These are phyloP conservation scores for Cantharis flavilabris DNA, from an alignment of 2,888 invertebrate genomes.

Conservation along the genomic window DNA sequence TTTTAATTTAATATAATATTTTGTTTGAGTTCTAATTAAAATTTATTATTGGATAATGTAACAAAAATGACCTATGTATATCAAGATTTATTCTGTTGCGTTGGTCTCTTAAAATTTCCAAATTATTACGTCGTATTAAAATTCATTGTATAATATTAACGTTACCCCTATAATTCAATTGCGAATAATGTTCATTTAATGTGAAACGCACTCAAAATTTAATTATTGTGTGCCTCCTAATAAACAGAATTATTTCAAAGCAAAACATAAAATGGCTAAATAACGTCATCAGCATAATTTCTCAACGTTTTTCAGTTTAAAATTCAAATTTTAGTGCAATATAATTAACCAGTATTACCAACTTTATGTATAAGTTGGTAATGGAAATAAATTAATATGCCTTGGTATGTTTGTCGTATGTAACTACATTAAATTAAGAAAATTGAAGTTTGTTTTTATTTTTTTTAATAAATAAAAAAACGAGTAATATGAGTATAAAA, in stretches of 20 bases:
- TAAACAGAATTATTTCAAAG: background rate
- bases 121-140: background rate
- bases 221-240: background rate
- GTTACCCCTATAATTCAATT: background rate
- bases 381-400: too few species aligned
- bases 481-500: background rate
- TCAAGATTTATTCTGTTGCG: background rate
- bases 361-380: too few species aligned
- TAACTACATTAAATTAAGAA: too few species aligned
- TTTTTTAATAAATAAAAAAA: background rate
- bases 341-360: background rate
- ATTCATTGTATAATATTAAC: background rate
- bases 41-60: background rate
- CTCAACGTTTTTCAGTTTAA: background rate
- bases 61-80: background rate
- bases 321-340: background rate
- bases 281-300: background rate
- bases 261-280: background rate
- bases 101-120: background rate
- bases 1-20: too few species aligned
- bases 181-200: background rate
- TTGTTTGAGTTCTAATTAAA: background rate
- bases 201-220: background rate
- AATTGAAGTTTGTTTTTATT: too few species aligned
- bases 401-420: too few species aligned